Base-by-base conservation (phyloP, 2,888 invertebrate species). In the Ochropleura plecta region DNA sequence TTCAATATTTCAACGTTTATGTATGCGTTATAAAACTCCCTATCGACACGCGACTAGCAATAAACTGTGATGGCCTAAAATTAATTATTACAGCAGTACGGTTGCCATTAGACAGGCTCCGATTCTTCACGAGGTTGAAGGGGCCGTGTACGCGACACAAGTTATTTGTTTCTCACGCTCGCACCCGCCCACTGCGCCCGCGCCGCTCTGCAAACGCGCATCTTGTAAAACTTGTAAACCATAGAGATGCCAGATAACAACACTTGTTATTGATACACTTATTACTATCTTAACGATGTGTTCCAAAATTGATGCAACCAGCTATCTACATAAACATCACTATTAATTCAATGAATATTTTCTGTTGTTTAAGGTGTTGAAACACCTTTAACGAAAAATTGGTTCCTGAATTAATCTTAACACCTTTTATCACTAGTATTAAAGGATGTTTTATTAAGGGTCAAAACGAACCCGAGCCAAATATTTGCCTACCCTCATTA, bases 131-230 rank as follows among this genome's bases (percentile, higher is more conserved):
- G 79, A 79, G 86, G 84, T 86, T 84, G 86, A 81, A 83, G 81
- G 83, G 88, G 88, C 91, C 93, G 92, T 93, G 94, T 92, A 92
- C 89, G 93, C 91, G 91, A 92, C 94, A 91, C 86, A 88, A 90
- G 86, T 86, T 95, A 91, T 96, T 94, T 93, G 94, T 92, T 96
- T 96, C 96, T 94, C 96, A 96, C 96, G 96, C 90, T 95, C 91
- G 82, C 95, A 94, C 94, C 93, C 95, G 94, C 96, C 96, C 95
- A 96, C 96, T 88, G 88, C 84, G 88, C 78, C 88, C 87, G 88
- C 84, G 88, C 78, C 88, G 89, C 87, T 88, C 85, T 89, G 93
- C 91, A 92, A 92, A 93, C 91, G 90, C 77, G 79, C 85, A 82
- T 79, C 84, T 81, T 84, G 82, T 82, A 84, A 82, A 83, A 82